phyloP scores from a whole-genome alignment of 2,113 vertebrate genomes.

The Peucedramus taeniatus region DNA sequence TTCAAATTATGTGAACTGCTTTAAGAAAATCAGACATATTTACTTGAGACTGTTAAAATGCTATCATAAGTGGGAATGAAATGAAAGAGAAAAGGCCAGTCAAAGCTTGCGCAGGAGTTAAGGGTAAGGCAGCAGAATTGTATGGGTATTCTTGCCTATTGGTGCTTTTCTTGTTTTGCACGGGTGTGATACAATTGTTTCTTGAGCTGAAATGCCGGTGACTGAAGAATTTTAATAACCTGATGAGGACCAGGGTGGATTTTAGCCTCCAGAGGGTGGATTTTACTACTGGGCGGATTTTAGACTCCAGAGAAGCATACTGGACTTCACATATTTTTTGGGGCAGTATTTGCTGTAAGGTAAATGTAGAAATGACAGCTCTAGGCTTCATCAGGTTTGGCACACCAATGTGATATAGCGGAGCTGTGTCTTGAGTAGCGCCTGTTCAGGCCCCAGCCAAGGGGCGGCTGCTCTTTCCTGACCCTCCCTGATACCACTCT shows the following conservation, averaged over 20 bases:
- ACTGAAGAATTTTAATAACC: background rate
- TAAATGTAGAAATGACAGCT: background rate
- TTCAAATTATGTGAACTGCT: background rate
- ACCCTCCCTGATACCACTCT: accelerated
- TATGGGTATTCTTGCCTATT: background rate
- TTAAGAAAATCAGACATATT: background rate
- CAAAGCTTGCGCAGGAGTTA: background rate
- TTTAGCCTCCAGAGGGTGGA: background rate
- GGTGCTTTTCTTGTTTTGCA: background rate
- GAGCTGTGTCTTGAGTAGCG: background rate
- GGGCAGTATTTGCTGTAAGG: background rate
- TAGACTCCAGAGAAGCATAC: background rate
- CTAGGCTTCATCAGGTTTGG: background rate
- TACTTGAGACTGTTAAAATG: background rate
- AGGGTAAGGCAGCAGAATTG: background rate
- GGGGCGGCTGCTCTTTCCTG: background rate
- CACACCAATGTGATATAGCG: accelerated
- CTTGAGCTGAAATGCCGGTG: background rate
- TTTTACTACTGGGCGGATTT: background rate
- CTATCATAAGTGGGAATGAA: background rate
- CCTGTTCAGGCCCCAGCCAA: background rate
- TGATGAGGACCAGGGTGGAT: background rate
- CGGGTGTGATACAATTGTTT: background rate
- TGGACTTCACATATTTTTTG: background rate
- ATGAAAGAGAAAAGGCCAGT: background rate